Percentiles rank a stretch among this genome's conserved stretches.
These are phyloP conservation scores for Phania funesta DNA, from an alignment of 2,888 invertebrate genomes.

Conservation along the genomic window DNA sequence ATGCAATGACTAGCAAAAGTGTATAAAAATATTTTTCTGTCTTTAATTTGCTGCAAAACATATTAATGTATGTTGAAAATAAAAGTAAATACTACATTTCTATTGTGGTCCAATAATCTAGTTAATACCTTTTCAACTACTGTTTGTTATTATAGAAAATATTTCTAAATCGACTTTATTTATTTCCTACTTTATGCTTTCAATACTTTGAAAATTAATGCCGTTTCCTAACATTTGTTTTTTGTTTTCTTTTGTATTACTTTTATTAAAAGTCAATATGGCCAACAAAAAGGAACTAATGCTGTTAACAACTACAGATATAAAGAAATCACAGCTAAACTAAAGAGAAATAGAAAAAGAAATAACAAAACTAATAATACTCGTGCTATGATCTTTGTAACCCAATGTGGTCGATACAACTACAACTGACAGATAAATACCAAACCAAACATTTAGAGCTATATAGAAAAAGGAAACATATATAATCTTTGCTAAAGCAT, in stretches of 20 bases:
- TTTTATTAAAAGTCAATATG: conserved; percentile 32
- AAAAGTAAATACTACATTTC: background rate
- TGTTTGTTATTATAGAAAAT: conserved; percentile 13
- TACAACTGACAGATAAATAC: background rate
- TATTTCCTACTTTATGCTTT: conserved; percentile 1
- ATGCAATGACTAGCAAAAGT: too few species aligned
- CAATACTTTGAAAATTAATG: conserved; percentile 13
- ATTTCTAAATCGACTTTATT: conserved; percentile 17
- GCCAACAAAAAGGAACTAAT: conserved; percentile 8
- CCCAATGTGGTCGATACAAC: background rate
- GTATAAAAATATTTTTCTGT: background rate
- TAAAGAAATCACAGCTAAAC: background rate
- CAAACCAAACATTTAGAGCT: background rate
- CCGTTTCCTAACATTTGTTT: conserved; percentile 18
- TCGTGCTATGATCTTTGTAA: conserved; percentile 20
- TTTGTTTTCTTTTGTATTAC: background rate
- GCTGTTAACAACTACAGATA: conserved; percentile 7
- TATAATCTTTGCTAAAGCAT: conserved; percentile 55
- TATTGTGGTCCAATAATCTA: background rate
- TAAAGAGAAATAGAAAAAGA: conserved; percentile 4
- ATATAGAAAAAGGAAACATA: background rate
- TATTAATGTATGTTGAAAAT: background rate
- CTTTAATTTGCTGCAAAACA: background rate
- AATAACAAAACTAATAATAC: conserved; percentile 28
- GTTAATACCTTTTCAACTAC: background rate